phyloP scores from a whole-genome alignment of 2,888 invertebrate genomes.

The Plagodis pulveraria region DNA sequence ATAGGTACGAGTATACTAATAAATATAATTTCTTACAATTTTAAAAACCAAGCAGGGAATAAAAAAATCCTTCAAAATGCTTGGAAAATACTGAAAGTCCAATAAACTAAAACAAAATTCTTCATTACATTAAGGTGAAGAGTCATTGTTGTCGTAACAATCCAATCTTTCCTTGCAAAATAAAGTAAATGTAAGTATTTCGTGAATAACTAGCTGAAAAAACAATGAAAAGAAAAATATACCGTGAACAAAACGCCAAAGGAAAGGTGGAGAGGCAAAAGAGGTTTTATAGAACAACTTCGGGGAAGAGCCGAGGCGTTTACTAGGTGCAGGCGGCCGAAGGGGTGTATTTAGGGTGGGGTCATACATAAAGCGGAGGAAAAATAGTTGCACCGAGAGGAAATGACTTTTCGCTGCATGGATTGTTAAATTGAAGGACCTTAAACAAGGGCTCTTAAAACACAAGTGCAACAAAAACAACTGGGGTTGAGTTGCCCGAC shows the following conservation, averaged over 20 bases:
- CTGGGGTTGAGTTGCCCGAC: too few species aligned
- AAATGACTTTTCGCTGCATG: too few species aligned
- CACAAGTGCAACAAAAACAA: neutral
- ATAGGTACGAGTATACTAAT: too few species aligned
- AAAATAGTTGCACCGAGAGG: too few species aligned
- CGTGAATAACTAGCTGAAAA: slow-evolving; percentile 51
- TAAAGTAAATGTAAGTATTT: slow-evolving; percentile 40
- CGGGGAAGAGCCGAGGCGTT: slow-evolving; percentile 67
- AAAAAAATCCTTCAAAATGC: too few species aligned
- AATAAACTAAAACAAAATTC: slow-evolving; percentile 11
- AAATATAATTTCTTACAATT: too few species aligned
- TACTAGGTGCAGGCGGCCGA: slow-evolving; percentile 48
- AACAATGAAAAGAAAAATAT: slow-evolving; percentile 49
- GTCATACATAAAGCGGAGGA: slow-evolving; percentile 47
- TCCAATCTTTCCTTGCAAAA: slow-evolving; percentile 37
- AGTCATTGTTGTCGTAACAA: slow-evolving; percentile 36
- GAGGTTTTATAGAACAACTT: slow-evolving; percentile 80
- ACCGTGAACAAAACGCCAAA: slow-evolving; percentile 68
- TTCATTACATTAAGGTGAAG: slow-evolving; percentile 38
- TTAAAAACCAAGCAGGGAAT: too few species aligned
- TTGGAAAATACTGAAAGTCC: neutral
- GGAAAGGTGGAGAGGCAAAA: slow-evolving; percentile 76
- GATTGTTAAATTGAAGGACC: too few species aligned
- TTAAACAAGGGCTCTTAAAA: too few species aligned
- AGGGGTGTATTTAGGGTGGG: slow-evolving; percentile 42